Percentiles rank a stretch among this genome's conserved stretches.
Conservation (phyloP, 1,140 invertebrate genomes). For the Lasioglossum baleicum region DNA sequence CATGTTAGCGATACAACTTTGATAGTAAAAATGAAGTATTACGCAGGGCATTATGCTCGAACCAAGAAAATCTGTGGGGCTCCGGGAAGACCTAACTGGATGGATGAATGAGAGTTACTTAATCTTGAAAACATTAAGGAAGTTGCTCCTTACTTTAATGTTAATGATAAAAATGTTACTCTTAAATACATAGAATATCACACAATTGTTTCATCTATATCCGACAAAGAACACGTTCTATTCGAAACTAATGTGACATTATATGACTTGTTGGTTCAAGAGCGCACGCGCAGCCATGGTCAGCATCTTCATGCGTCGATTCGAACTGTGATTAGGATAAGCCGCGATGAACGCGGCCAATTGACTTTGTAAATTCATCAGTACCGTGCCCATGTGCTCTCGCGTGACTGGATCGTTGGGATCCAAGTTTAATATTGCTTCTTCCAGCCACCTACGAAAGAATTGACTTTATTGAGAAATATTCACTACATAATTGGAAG, state of each 20-base stretch:
- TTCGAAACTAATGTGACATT: conserved; percentile 46
- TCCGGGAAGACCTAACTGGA: neutral
- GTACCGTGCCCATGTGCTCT: conserved; percentile 90
- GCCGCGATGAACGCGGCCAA: conserved; percentile 85
- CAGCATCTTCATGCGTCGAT: conserved; percentile 87
- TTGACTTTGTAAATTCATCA: conserved; percentile 88
- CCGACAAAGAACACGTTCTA: conserved; percentile 27
- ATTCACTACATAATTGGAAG: neutral
- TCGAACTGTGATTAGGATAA: conserved; percentile 86
- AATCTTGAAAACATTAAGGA: neutral
- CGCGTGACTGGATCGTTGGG: conserved; percentile 87
- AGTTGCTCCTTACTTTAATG: conserved; percentile 8
- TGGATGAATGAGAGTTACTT: neutral
- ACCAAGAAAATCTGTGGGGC: neutral
- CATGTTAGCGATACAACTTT: neutral
- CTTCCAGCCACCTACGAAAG: conserved; percentile 88
- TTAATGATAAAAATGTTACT: conserved; percentile 16
- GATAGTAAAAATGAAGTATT: neutral
- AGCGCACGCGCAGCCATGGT: conserved; percentile 88
- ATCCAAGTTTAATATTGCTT: conserved; percentile 92
- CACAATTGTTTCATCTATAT: conserved; percentile 13
- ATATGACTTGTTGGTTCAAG: conserved; percentile 67
- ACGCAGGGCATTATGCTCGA: neutral
- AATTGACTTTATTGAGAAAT: neutral
- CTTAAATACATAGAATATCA: conserved; percentile 17